Evolutionary conservation across 2,113 vertebrate species (phyloP).

Genomic region (Serinus canaria): DNA sequence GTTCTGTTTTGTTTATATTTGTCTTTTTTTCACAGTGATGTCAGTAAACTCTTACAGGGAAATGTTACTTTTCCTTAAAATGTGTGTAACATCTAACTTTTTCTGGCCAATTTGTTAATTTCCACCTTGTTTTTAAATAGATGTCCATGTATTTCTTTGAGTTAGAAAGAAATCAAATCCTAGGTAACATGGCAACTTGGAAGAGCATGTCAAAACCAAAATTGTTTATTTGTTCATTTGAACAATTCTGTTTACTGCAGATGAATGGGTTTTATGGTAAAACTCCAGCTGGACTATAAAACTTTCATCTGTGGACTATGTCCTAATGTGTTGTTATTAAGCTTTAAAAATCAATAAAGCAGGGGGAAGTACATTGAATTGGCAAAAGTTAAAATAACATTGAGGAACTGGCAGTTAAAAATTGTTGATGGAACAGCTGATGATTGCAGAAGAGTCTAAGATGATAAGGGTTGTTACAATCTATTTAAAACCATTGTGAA

Average conservation of each 20-base stretch:
- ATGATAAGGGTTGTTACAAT: background rate
- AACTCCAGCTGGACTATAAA: background rate
- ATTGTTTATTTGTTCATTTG: background rate
- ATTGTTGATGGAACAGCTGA: background rate
- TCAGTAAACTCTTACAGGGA: background rate
- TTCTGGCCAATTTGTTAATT: background rate
- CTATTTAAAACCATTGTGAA: conserved; percentile 27
- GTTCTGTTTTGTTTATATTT: background rate
- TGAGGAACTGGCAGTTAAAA: background rate
- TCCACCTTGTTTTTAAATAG: background rate
- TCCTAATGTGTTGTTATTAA: background rate
- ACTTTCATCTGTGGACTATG: background rate
- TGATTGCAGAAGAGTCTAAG: background rate
- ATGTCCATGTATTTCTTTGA: background rate
- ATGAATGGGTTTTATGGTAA: background rate
- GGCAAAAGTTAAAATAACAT: background rate
- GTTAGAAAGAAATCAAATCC: background rate
- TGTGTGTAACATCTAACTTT: background rate
- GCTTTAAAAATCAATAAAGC: background rate
- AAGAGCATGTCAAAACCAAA: background rate
- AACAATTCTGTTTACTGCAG: background rate
- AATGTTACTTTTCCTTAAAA: background rate
- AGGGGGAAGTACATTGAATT: background rate
- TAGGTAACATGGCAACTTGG: background rate
- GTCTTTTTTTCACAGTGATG: background rate